Conservation (phyloP, 2,797 vertebrate genomes). For the Pangasius larnaudii region DNA sequence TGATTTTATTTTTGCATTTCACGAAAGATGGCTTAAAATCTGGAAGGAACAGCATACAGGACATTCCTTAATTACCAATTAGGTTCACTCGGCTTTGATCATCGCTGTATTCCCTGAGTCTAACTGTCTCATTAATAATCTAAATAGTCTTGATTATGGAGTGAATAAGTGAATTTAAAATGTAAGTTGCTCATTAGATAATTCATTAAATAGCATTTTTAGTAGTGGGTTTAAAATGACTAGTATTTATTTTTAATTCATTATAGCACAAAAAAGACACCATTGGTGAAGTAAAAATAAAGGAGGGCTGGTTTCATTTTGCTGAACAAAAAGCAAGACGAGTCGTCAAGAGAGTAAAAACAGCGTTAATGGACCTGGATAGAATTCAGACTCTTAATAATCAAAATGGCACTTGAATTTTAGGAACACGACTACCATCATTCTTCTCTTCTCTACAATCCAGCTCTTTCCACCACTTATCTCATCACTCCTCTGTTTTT, state of each 20-base stretch:
- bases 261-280: not conserved
- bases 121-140: conserved; percentile 39
- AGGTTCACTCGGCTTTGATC: conserved; percentile 7
- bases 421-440: conserved; percentile 1
- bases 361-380: conserved; percentile 34
- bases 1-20: not conserved
- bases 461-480: conserved; percentile 62
- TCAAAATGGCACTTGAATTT: conserved; percentile 32
- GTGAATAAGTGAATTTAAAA: not conserved
- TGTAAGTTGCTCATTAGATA: conserved; percentile 27
- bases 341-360: conserved; percentile 17
- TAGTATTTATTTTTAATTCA: conserved; percentile 35
- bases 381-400: conserved; percentile 39
- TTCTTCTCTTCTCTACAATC: conserved; percentile 17
- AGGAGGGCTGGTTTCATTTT: not conserved
- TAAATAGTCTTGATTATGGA: conserved; percentile 15
- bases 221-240: not conserved
- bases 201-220: conserved; percentile 21
- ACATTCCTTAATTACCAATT: conserved; percentile 32
- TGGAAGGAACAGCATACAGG: conserved; percentile 7
- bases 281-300: conserved; percentile 12
- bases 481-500: conserved; percentile 8
- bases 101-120: conserved; percentile 17
- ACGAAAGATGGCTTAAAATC: not conserved
- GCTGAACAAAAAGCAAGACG: conserved; percentile 30